A percentile compares a stretch with the other conserved stretches of the same genome.
Conservation (phyloP, 2,888 invertebrate species). For the Eumerus sabulonum region DNA sequence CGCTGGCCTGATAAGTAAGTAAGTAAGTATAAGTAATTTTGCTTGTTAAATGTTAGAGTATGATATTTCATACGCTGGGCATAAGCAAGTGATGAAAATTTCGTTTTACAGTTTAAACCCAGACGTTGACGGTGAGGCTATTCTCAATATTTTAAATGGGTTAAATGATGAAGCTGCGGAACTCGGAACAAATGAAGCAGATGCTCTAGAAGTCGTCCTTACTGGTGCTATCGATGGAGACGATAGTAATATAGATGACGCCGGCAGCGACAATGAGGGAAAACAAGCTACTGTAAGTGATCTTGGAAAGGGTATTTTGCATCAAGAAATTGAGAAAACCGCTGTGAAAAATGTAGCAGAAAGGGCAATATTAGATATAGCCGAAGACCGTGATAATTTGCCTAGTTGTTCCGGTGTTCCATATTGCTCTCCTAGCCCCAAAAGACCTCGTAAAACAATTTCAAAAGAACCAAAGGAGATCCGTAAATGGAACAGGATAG, state of each 20-base stretch:
- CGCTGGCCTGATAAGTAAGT: too few species aligned
- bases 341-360: conserved; percentile 6
- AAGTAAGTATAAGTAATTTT: too few species aligned
- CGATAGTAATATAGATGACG: conserved; percentile 1
- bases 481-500: neutral
- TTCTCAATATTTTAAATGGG: conserved; percentile 5
- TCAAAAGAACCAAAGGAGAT: neutral
- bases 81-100: conserved; percentile 5
- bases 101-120: conserved; percentile 7
- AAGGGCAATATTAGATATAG: neutral
- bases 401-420: conserved; percentile 2
- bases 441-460: neutral
- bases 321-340: neutral
- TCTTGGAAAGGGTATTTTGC: conserved; percentile 11
- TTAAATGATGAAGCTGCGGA: conserved; percentile 11
- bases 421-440: neutral
- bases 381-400: conserved; percentile 6
- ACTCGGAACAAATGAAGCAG: conserved; percentile 1
- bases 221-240: conserved; percentile 14
- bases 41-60: neutral
- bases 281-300: conserved; percentile 9
- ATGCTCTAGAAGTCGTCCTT: conserved; percentile 6
- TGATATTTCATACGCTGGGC: conserved; percentile 4
- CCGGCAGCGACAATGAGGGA: conserved; percentile 13
- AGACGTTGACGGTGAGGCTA: conserved; percentile 6